Percentiles rank a stretch among this genome's conserved stretches.
phyloP scores from a whole-genome alignment of 1,140 invertebrate genomes.

The Drosophila auraria region DNA sequence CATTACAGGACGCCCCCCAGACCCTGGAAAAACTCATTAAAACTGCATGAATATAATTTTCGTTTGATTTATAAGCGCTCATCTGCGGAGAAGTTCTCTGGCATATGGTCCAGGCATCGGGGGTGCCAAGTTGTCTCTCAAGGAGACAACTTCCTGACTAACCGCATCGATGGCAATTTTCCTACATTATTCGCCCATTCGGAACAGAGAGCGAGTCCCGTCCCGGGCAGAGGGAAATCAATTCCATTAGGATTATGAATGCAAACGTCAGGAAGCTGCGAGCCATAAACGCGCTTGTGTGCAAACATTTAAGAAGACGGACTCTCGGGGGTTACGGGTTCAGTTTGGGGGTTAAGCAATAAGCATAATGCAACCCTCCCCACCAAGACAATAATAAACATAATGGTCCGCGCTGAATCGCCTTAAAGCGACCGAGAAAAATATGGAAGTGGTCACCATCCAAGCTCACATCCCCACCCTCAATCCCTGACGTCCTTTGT shows the following conservation, averaged over 20 bases:
- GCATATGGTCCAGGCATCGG: slow-evolving; percentile 61
- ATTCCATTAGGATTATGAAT: slow-evolving; percentile 84
- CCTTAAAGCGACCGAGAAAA: slow-evolving; percentile 59
- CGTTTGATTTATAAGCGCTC: slow-evolving; percentile 79
- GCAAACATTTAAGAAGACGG: slow-evolving; percentile 70
- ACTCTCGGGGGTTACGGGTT: slow-evolving; percentile 17
- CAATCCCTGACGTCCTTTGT: slow-evolving; percentile 61
- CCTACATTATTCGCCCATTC: slow-evolving; percentile 68
- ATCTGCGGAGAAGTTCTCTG: slow-evolving; percentile 57
- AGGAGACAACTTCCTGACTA: slow-evolving; percentile 51
- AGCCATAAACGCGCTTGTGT: slow-evolving; percentile 81
- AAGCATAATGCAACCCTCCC: slow-evolving; percentile 69
- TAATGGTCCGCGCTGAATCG: slow-evolving; percentile 73
- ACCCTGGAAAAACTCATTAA: slow-evolving; percentile 73
- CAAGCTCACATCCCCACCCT: slow-evolving; percentile 32
- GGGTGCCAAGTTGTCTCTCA: slow-evolving; percentile 16
- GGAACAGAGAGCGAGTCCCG: slow-evolving; percentile 35
- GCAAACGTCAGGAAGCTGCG: slow-evolving; percentile 75
- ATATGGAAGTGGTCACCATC: slow-evolving; percentile 43
- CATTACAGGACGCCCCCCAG: slow-evolving; percentile 40
- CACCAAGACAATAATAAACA: slow-evolving; percentile 76
- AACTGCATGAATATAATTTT: slow-evolving; percentile 84
- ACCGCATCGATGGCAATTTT: slow-evolving; percentile 71
- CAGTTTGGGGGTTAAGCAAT: slow-evolving; percentile 54
- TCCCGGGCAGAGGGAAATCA: slow-evolving; percentile 51